Conservation (phyloP, 2,113 vertebrate genomes). For the Cyphomyrus discorhynchus region DNA sequence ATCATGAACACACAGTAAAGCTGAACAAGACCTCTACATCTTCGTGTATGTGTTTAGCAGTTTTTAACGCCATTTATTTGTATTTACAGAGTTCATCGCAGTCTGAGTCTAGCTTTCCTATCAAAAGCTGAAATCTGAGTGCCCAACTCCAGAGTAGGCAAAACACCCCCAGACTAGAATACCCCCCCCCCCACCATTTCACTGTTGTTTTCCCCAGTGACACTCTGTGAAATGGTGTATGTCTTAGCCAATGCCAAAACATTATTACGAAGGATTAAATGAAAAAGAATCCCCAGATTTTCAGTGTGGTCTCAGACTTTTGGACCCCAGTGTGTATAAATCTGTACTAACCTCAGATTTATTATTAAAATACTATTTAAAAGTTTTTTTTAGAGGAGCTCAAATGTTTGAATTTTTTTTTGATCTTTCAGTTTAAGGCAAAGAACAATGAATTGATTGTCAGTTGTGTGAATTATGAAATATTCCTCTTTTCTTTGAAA, state of each 20-base stretch:
- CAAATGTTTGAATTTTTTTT: not conserved
- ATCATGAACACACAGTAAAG: conserved; percentile 83
- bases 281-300: not conserved
- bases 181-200: not conserved
- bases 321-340: not conserved
- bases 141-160: not conserved
- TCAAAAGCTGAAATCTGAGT: not conserved
- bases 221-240: not conserved
- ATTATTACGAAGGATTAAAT: not conserved
- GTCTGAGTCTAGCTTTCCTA: not conserved
- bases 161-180: not conserved
- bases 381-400: not conserved
- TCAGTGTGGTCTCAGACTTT: not conserved
- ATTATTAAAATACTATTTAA: not conserved
- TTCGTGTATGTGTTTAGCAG: conserved; percentile 86
- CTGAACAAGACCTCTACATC: conserved; percentile 73
- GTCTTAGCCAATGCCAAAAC: not conserved
- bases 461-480: not conserved
- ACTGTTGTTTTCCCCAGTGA: not conserved
- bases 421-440: not conserved
- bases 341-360: not conserved
- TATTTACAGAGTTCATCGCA: not conserved
- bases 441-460: not conserved
- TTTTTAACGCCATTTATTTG: conserved; percentile 46
- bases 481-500: conserved; percentile 14